Base-by-base conservation (phyloP, 2,113 vertebrate species). In the Pachyramphus minor region DNA sequence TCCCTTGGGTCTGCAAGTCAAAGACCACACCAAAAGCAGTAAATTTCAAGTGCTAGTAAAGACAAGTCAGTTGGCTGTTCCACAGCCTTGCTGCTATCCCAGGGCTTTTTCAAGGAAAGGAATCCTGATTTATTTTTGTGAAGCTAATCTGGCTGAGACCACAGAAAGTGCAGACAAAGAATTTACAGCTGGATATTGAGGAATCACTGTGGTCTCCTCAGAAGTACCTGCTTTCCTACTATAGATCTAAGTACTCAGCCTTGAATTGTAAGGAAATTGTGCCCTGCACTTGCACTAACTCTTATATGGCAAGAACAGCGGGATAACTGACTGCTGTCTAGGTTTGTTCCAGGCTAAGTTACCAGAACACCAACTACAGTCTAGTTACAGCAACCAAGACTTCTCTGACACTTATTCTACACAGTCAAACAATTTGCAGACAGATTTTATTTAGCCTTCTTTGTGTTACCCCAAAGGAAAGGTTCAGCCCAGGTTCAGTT, bases 1-100 rank as follows among this genome's bases (percentile, higher is more conserved):
- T 99, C 99, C 62, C 99, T 98, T 25, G 99, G 99, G 97, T 99
- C 99, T 99, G 78, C 58, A 96, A 77, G 58, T 22, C n/a, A 53
- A 63, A 45, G 14, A 50, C 2, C 6, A 86, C 45, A 62, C 3
- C 50, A n/a, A 87, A 45, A 64, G 24, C 28, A 69, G 0, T 3
- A 0, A 3, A 25, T 55, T 45, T 9, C 25, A 68, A 0, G 7
- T 6, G 23, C 14, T 41, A 18, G 24, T 9, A 69, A 68, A 76
- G 11, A 53, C 4, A 41, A 60, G 30, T 1, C 9, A 20, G 16
- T 24, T 55, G 53, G 2, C 45, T 37, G 7, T 13, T 42, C 18
- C n/a, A 39, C 0, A 33, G 55, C 56, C 56, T 35, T 68, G 44
- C 37, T 72, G n/a, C 74, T 35, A 6, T 14, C 19, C 41, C 50